Conservation (phyloP, 2,888 invertebrate genomes). For the Drosophila mayaguana region DNA sequence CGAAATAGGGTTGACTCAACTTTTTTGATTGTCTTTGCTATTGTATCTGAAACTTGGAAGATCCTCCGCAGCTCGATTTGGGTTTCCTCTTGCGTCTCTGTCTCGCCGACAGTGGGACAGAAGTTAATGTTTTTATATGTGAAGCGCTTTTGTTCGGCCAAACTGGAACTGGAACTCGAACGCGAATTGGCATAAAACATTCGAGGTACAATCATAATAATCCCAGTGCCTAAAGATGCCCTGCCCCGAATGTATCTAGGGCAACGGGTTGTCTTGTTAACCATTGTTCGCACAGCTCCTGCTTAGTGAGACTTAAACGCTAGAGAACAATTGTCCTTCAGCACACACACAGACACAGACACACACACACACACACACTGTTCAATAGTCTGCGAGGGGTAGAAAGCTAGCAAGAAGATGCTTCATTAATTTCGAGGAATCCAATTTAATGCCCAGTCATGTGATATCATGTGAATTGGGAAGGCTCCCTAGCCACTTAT, state of each 20-base stretch:
- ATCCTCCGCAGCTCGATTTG: constrained; percentile 32
- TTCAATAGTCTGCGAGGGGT: constrained; percentile 19
- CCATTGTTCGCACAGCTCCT: constrained; percentile 27
- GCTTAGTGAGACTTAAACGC: constrained; percentile 22
- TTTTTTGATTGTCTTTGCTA: constrained; percentile 34
- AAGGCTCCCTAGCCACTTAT: constrained; percentile 8
- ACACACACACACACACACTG: constrained; percentile 4
- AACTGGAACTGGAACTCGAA: constrained; percentile 74
- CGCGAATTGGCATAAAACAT: constrained; percentile 60
- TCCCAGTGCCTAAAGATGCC: constrained; percentile 43
- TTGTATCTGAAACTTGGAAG: constrained; percentile 37
- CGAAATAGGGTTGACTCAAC: constrained; percentile 47
- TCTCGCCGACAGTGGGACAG: constrained; percentile 42
- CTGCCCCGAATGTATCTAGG: constrained; percentile 40
- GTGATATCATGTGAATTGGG: constrained; percentile 8
- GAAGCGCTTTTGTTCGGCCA: constrained; percentile 63
- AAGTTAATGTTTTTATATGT: constrained; percentile 73
- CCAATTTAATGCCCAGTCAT: constrained; percentile 24
- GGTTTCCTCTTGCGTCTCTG: constrained; percentile 15
- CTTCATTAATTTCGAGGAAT: constrained; percentile 15
- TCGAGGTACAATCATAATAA: constrained; percentile 45
- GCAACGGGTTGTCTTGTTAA: constrained; percentile 48
- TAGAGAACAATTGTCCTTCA: constrained; percentile 26
- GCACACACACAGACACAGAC: constrained; percentile 1
- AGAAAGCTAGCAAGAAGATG: constrained; percentile 7